These are phyloP conservation scores for Heliothis subflexa DNA, from an alignment of 1,140 invertebrate genomes.

Conservation along the genomic window DNA sequence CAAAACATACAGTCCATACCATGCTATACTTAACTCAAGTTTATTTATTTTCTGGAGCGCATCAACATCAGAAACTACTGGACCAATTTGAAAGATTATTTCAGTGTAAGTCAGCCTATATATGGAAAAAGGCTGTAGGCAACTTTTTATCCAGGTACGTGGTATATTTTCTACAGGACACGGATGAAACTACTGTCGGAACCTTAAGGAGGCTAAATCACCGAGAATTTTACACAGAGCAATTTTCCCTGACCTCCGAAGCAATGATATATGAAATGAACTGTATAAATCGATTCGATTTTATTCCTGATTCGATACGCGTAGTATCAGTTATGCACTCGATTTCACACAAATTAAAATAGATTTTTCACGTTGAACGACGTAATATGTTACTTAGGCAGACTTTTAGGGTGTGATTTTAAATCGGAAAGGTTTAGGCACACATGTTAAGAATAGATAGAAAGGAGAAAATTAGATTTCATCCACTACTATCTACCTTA, in stretches of 20 bases:
- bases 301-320: constrained; percentile 32
- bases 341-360: constrained; percentile 44
- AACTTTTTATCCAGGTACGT: too few relatives aligned
- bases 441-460: background rate
- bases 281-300: constrained; percentile 38
- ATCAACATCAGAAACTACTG: background rate
- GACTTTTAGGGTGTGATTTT: background rate
- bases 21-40: too few relatives aligned
- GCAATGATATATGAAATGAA: constrained; percentile 28
- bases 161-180: background rate
- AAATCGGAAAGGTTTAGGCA: background rate
- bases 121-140: too few relatives aligned
- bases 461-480: background rate
- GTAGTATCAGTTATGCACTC: constrained; percentile 34
- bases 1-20: too few relatives aligned
- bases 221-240: background rate
- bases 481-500: too few relatives aligned
- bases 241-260: constrained; percentile 20
- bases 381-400: constrained; percentile 33
- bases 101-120: too few relatives aligned
- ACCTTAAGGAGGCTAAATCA: background rate
- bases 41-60: too few relatives aligned
- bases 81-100: too few relatives aligned
- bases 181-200: background rate
- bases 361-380: constrained; percentile 40